Evolutionary conservation across 2,888 invertebrate species (phyloP).

Genomic region (Bruchidius siliquastri): DNA sequence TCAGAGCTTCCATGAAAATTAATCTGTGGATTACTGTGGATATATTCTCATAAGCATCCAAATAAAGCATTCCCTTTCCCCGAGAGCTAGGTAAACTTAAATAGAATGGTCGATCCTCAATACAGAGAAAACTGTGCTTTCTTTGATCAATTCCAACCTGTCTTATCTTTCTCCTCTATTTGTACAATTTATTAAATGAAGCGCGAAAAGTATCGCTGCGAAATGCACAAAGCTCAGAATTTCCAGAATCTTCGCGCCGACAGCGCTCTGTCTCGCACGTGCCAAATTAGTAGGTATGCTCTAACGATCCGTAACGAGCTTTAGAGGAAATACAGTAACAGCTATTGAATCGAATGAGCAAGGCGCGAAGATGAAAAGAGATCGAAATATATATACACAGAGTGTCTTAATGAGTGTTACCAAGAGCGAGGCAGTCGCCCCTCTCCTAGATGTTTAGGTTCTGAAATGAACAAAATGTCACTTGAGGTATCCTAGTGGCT

Average conservation of each 20-base stretch:
- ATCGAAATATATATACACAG: neutral
- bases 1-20: too few species aligned
- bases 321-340: neutral
- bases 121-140: neutral
- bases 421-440: too few species aligned
- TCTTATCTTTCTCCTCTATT: neutral
- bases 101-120: neutral
- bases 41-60: neutral
- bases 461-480: too few species aligned
- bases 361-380: neutral
- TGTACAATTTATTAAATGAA: neutral
- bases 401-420: neutral
- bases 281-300: neutral
- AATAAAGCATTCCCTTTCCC: neutral
- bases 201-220: neutral
- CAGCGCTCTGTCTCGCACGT: neutral
- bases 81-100: too few species aligned
- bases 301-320: neutral
- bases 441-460: too few species aligned
- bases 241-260: neutral
- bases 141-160: neutral
- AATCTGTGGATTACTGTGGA: too few species aligned
- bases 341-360: neutral
- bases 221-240: neutral
- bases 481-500: too few species aligned